phyloP scores from a whole-genome alignment of 2,113 vertebrate genomes.

The Rhagologus leucostigma region DNA sequence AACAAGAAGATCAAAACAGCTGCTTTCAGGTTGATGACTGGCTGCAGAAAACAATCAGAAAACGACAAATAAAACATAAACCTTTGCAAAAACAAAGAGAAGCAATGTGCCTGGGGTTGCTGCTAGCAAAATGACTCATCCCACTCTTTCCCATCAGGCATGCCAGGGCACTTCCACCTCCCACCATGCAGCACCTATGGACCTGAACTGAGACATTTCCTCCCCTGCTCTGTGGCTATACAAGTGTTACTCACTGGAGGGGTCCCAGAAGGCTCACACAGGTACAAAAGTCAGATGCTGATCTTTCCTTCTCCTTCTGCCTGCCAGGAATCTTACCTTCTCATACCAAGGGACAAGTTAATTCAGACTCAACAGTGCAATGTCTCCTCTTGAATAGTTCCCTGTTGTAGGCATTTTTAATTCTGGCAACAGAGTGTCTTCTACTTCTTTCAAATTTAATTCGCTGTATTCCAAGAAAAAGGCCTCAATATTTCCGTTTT shows the following conservation, averaged over 20 bases:
- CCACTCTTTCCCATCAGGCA: background rate
- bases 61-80: conserved; percentile 2
- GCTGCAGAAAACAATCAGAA: background rate
- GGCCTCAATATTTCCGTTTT: background rate
- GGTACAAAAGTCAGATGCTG: background rate
- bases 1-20: background rate
- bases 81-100: background rate
- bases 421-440: background rate
- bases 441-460: background rate
- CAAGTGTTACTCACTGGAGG: background rate
- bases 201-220: background rate
- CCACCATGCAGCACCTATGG: background rate
- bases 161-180: background rate
- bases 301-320: background rate
- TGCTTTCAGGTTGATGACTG: background rate
- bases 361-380: background rate
- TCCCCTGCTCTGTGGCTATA: background rate
- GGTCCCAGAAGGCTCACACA: background rate
- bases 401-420: background rate
- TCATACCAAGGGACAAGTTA: background rate
- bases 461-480: background rate
- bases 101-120: background rate
- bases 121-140: background rate
- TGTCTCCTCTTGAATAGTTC: background rate
- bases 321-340: background rate